These are phyloP conservation scores for Protonibea diacanthus DNA, from an alignment of 2,797 vertebrate species.

Conservation along the genomic window DNA sequence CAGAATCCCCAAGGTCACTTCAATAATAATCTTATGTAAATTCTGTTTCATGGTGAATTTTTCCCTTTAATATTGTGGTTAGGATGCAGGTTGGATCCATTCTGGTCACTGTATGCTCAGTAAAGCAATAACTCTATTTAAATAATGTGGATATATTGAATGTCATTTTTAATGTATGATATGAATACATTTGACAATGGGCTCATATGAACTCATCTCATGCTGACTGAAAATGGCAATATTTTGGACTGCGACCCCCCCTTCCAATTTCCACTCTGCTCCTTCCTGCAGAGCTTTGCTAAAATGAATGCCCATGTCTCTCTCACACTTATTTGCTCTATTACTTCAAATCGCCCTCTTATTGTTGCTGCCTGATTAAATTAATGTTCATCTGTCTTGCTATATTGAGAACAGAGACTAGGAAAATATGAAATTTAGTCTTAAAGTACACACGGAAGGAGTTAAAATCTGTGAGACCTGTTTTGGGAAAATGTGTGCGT, in stretches of 20 bases:
- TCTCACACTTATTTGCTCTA: constrained; percentile 52
- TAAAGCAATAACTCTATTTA: constrained; percentile 60
- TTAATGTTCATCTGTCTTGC: constrained; percentile 27
- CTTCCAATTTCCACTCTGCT: constrained; percentile 1
- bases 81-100: constrained; percentile 48
- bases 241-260: constrained; percentile 33
- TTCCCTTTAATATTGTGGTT: constrained; percentile 45
- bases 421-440: constrained; percentile 6
- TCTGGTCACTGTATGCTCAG: constrained; percentile 31
- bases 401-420: constrained; percentile 31
- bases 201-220: constrained; percentile 50
- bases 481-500: constrained; percentile 17
- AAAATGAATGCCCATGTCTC: constrained; percentile 24
- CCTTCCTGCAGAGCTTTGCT: constrained; percentile 27
- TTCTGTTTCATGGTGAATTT: constrained; percentile 49
- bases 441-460: neutral
- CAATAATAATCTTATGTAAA: constrained; percentile 52
- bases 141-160: constrained; percentile 69
- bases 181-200: constrained; percentile 67
- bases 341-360: constrained; percentile 58
- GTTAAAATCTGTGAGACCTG: neutral
- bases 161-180: constrained; percentile 73
- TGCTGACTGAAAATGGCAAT: constrained; percentile 55
- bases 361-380: constrained; percentile 50
- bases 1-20: constrained; percentile 51